Evolutionary conservation across 1,140 invertebrate species (phyloP), one percentile per base, ranked within the genome.

Genomic region (Pogonomyrmex barbatus): DNA sequence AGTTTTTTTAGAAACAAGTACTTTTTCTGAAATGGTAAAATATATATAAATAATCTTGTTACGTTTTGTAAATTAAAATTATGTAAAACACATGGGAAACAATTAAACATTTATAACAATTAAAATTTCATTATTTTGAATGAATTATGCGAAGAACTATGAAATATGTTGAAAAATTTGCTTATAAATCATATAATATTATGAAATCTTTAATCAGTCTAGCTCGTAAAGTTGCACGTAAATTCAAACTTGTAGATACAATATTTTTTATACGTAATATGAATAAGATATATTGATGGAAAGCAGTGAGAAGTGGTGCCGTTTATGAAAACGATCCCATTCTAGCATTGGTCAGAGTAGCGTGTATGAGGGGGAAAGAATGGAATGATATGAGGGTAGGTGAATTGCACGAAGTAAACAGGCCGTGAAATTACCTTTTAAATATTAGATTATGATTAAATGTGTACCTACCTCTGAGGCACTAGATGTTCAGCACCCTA

Each of bases 371-470:
- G 87, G 87, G 50, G 77, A 33, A 77, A 84, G 88, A 70, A 70
- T 83, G 68, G n/a, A 71, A 58, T 54, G 60, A 76, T 62, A 62
- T 42, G 33, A 50, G 60, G 58, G 56, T 58, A 67, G 71, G 89
- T 85, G 90, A 88, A 91, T 89, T 77, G 92, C 87, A 90, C 89
- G 93, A 86, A 85, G 93, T 94, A 95, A 95, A 95, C 95, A 95
- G 92, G 91, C 94, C 95, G 94, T 95, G 95, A 95, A 95, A 95
- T 95, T 95, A 95, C 94, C 94, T 94, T 94, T 95, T 95, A 95
- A 95, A 95, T 95, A 95, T 95, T 95, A 95, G 94, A 95, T 95
- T 95, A 95, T 94, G 94, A 95, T 95, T 95, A 94, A 95, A 95
- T 94, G 94, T 94, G 94, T 94, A 93, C 91, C 89, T 91, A 91